These are phyloP conservation scores for Cyrtorhinus lividipennis DNA, from an alignment of 1,140 invertebrate genomes.

Conservation along the genomic window DNA sequence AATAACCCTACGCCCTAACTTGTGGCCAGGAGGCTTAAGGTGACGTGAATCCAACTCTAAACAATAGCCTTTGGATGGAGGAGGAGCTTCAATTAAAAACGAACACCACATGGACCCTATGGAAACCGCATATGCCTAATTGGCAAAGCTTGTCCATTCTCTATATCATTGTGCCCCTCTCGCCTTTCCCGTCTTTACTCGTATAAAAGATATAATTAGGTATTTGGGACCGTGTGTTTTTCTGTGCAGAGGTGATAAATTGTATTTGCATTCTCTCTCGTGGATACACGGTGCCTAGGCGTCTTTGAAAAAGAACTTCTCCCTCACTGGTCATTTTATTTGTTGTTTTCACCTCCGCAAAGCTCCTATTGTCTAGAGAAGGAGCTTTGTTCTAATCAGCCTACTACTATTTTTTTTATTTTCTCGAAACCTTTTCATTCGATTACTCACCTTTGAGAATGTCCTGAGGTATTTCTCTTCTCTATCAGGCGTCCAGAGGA, in stretches of 20 bases:
- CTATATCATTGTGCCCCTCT: background rate
- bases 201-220: background rate
- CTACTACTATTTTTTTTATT: no score
- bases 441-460: no score
- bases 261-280: background rate
- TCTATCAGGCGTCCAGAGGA: no score
- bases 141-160: background rate
- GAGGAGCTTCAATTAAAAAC: background rate
- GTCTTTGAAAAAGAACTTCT: background rate
- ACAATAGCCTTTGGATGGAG: background rate
- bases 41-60: background rate
- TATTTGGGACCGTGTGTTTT: background rate
- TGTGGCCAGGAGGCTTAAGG: background rate
- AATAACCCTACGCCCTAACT: background rate
- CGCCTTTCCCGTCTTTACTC: background rate
- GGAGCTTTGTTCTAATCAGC: no score
- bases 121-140: background rate
- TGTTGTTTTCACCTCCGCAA: no score
- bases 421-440: no score
- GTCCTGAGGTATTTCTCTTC: no score
- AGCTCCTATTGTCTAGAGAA: no score
- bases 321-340: no score
- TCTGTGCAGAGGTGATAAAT: background rate
- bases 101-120: background rate
- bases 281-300: background rate